These are phyloP conservation scores for Neofelis nebulosa DNA, from an alignment of 2,113 vertebrate genomes.

Conservation along the genomic window DNA sequence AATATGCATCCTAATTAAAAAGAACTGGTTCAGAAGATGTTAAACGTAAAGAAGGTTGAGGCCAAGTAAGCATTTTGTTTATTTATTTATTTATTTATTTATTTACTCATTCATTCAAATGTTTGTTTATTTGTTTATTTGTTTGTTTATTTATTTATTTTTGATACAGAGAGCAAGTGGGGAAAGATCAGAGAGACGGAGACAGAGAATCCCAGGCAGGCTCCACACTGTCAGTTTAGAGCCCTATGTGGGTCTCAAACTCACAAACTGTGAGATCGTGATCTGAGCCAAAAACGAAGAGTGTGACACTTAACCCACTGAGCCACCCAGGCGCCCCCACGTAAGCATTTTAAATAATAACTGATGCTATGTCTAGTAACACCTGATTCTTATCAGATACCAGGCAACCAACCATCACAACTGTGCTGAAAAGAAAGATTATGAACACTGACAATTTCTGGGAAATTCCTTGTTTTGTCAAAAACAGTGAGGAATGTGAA, in stretches of 20 bases:
- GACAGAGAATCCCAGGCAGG: too few relatives aligned
- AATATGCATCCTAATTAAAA: background rate
- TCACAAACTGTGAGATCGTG: too few relatives aligned
- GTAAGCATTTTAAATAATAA: background rate
- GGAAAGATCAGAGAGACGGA: too few relatives aligned
- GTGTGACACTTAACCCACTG: too few relatives aligned
- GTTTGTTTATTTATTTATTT: too few relatives aligned
- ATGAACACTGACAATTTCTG: background rate
- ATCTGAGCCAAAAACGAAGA: too few relatives aligned
- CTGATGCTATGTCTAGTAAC: background rate
- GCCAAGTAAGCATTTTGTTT: background rate
- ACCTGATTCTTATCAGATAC: background rate
- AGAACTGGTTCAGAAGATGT: background rate
- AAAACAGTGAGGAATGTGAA: background rate
- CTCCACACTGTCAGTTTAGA: too few relatives aligned
- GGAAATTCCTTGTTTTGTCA: background rate
- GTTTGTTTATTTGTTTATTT: too few relatives aligned
- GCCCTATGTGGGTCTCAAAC: too few relatives aligned
- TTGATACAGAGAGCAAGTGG: too few relatives aligned
- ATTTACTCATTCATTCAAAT: too few relatives aligned
- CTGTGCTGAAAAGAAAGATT: background rate
- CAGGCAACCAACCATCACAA: background rate
- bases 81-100: too few relatives aligned
- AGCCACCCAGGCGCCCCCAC: background rate
- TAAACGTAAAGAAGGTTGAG: background rate